A percentile compares a stretch with the other conserved stretches of the same genome.
Conservation (phyloP, 2,797 vertebrate genomes). For the Danio jaintianensis region DNA sequence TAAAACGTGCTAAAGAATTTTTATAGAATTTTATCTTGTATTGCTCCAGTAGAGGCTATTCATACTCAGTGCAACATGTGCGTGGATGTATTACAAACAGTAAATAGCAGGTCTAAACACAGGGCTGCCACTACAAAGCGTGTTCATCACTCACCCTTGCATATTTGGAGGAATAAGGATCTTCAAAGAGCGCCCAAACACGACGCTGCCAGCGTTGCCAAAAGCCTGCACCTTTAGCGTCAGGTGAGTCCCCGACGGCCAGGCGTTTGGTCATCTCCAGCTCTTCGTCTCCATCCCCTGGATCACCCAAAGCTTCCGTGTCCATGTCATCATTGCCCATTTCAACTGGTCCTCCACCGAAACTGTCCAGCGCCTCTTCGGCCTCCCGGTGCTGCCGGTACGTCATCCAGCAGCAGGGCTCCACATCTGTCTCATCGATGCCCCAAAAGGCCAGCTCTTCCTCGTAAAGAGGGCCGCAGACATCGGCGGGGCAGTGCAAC, state of each 20-base stretch:
- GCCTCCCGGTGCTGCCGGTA: conserved; percentile 91
- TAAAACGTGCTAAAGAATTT: background rate
- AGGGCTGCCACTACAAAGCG: background rate
- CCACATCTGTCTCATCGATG: conserved; percentile 91
- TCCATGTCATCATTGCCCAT: conserved; percentile 81
- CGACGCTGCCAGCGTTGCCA: conserved; percentile 89
- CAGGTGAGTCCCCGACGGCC: conserved; percentile 86
- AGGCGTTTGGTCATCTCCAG: conserved; percentile 88
- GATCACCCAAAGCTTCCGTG: conserved; percentile 82
- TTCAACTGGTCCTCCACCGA: conserved; percentile 83
- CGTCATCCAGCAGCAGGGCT: conserved; percentile 92
- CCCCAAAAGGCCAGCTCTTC: conserved; percentile 92
- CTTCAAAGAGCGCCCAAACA: conserved; percentile 90
- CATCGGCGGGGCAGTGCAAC: conserved; percentile 90
- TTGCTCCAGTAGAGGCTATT: background rate
- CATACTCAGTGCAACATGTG: conserved; percentile 6
- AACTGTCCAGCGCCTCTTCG: conserved; percentile 90
- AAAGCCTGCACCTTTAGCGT: conserved; percentile 79
- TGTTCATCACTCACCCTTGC: conserved; percentile 83
- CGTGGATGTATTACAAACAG: background rate
- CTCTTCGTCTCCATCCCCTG: conserved; percentile 86
- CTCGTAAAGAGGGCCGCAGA: conserved; percentile 89
- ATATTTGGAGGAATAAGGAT: conserved; percentile 91
- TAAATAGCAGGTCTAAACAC: background rate
- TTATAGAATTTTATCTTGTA: background rate